Conservation (phyloP, 2,113 vertebrate species). For the Oenanthe melanoleuca region DNA sequence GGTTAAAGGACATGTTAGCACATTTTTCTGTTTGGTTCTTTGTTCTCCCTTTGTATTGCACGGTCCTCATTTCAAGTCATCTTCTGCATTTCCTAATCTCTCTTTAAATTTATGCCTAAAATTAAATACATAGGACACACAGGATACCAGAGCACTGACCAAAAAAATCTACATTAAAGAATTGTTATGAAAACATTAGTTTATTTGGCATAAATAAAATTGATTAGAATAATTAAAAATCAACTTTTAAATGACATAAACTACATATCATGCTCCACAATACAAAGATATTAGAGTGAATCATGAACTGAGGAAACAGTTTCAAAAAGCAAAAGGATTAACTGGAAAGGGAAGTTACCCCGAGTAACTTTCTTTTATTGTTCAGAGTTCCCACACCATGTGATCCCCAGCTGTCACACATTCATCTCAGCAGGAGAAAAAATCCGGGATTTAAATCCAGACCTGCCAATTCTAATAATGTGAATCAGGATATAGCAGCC, state of each 20-base stretch:
- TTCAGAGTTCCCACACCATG: neutral
- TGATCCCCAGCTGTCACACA: neutral
- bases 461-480: neutral
- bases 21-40: neutral
- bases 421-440: slow-evolving; percentile 12
- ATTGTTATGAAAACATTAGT: neutral
- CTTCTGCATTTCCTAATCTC: neutral
- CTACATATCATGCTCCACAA: neutral
- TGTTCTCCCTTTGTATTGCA: neutral
- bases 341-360: neutral
- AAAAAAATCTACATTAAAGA: neutral
- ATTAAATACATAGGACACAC: neutral
- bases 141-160: neutral
- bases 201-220: neutral
- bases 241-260: neutral
- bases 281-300: neutral
- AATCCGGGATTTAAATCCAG: neutral
- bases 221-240: neutral
- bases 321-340: slow-evolving; percentile 7
- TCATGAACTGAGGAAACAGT: neutral
- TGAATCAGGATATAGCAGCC: neutral
- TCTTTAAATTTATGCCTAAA: neutral
- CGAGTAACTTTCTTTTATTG: slow-evolving; percentile 20
- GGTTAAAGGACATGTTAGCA: neutral
- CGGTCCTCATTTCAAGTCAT: neutral